Conservation (phyloP, 2,797 vertebrate genomes). For the Melanogrammus aeglefinus region DNA sequence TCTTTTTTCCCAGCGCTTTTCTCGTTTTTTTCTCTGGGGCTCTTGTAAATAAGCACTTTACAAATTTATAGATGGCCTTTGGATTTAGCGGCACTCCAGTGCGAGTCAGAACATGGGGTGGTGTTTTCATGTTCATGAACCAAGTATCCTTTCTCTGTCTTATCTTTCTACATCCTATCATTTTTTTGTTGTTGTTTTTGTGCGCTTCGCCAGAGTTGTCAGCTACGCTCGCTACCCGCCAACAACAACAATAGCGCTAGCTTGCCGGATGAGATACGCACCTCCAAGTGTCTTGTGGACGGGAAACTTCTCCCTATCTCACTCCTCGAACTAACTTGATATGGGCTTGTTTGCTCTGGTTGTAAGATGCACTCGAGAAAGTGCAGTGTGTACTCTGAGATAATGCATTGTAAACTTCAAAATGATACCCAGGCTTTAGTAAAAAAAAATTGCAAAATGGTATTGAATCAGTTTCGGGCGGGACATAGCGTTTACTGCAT, state of each 20-base stretch:
- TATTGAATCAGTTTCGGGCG: background rate
- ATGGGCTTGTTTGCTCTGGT: background rate
- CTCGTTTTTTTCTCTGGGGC: background rate
- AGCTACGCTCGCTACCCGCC: background rate
- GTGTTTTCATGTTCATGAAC: background rate
- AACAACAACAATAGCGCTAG: background rate
- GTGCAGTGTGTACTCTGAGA: background rate
- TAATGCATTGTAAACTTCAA: background rate
- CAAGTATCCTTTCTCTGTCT: background rate
- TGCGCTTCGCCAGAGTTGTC: background rate
- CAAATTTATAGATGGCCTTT: background rate
- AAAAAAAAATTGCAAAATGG: background rate
- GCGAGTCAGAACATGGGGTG: too few species aligned
- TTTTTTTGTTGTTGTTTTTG: background rate
- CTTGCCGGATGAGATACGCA: background rate
- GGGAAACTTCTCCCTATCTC: background rate
- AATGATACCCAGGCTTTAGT: background rate
- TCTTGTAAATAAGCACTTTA: conserved; percentile 1
- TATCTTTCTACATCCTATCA: background rate
- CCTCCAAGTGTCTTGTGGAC: background rate
- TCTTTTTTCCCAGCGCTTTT: background rate
- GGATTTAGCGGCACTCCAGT: background rate
- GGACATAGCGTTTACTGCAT: background rate
- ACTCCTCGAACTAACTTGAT: background rate
- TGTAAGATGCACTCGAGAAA: background rate